phyloP scores from a whole-genome alignment of 2,888 invertebrate genomes.

The Dyspetes luteomarginatus region DNA sequence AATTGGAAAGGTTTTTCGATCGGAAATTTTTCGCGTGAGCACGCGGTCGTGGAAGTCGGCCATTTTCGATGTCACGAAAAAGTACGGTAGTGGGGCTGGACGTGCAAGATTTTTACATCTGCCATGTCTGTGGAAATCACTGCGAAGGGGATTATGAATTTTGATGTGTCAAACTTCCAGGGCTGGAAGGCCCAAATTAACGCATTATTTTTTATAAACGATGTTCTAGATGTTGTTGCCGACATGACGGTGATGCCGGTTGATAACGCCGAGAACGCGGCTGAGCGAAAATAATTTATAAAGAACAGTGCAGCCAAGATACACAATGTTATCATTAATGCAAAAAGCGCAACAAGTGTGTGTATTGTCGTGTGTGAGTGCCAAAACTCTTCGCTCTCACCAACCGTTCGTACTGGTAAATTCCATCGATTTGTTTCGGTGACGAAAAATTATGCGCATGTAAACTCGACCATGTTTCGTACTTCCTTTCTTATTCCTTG shows the following conservation, averaged over 20 bases:
- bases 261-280: neutral
- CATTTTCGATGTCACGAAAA: neutral
- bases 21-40: neutral
- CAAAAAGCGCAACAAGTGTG: slow-evolving; percentile 57
- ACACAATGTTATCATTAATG: slow-evolving; percentile 54
- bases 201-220: slow-evolving; percentile 1
- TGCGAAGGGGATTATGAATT: neutral
- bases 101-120: neutral
- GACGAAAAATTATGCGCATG: too few species aligned
- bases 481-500: too few species aligned
- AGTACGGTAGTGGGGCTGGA: neutral
- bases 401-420: too few species aligned
- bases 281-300: neutral
- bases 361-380: slow-evolving; percentile 45
- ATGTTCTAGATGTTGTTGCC: neutral
- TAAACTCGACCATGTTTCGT: too few species aligned
- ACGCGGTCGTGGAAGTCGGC: neutral
- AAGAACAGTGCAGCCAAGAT: slow-evolving; percentile 57
- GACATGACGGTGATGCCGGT: neutral
- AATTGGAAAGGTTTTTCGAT: too few species aligned
- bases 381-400: too few species aligned
- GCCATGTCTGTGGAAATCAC: neutral
- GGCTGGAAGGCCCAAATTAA: slow-evolving; percentile 3
- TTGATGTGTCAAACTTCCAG: neutral
- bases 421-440: too few species aligned